phyloP scores from a whole-genome alignment of 2,888 invertebrate genomes.

The Suillia variegata region DNA sequence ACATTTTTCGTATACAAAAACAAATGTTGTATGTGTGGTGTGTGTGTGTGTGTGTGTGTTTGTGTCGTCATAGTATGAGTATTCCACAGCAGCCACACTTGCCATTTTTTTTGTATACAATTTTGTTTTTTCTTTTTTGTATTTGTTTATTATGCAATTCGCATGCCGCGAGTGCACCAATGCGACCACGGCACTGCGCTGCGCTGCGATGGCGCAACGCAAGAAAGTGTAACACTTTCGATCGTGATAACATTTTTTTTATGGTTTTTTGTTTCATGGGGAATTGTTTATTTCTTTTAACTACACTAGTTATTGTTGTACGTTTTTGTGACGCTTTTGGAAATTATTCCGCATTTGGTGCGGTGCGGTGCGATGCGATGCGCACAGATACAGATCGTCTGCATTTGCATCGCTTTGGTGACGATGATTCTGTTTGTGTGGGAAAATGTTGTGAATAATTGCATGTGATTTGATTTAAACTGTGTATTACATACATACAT shows the following conservation, averaged over 20 bases:
- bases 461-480: too few species aligned
- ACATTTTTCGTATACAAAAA: conserved; percentile 1
- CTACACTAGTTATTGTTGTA: neutral
- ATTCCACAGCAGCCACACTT: too few species aligned
- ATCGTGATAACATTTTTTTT: conserved; percentile 28
- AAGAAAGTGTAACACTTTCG: conserved; percentile 57
- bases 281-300: neutral
- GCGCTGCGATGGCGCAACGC: conserved; percentile 22
- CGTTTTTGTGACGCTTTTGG: too few species aligned
- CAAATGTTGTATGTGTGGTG: neutral
- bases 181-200: neutral
- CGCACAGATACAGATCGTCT: too few species aligned
- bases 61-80: neutral
- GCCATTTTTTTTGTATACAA: too few species aligned
- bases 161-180: neutral
- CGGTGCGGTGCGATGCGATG: too few species aligned
- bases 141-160: neutral
- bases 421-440: too few species aligned
- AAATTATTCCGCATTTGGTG: neutral
- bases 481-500: too few species aligned
- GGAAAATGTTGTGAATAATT: too few species aligned
- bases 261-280: neutral
- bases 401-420: too few species aligned
- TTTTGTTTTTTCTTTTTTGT: too few species aligned
- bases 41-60: neutral